Base-by-base conservation (phyloP, 2,888 invertebrate species). In the Smittia aterrima region DNA sequence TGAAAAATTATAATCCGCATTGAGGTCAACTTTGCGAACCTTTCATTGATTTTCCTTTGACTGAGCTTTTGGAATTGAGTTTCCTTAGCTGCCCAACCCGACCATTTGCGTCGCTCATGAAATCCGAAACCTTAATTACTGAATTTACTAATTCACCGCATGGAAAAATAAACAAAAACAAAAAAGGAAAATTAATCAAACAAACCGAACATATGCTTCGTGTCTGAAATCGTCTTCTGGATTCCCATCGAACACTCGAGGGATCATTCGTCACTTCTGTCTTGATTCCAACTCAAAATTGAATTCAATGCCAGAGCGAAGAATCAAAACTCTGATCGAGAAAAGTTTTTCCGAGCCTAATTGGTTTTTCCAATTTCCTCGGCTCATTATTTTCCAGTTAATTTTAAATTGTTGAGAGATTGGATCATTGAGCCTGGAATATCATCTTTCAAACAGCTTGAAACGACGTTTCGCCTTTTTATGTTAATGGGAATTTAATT, bases 401-500 rank as follows among this genome's bases (percentile, higher is more conserved):
- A 64, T 64, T 64, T n/a, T 25, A 64, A 64, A 64, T 64, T 20
- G 22, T 20, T n/a, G 27, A 64, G 22, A 13, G 25, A 25, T 27
- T 13, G 20, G 24, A 3, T 58, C 53, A 16, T 16, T 18, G 53
- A 47, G 53, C 53, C 24, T 58, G 24, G 24, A 13, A 24, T 58
- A 58, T 58, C 58, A 13, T 58, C 58, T 58, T 58, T 20, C 58
- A 9, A 58, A 3, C 58, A 58, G 53, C 18, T 47, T 47, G 18
- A 3, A 13, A 47, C 20, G 18, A 58, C 16, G 18, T 27, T 25
- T 13, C 40, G 27, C n/a, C 22, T 62, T 72, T 58, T 72, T 72
- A 38, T 62, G 58, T 72, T 72, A 38, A 72, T 72, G 72, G 72
- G 72, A 72, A 40, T 72, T 72, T 72, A 72, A 72, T 72, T 72